phyloP scores from a whole-genome alignment of 2,888 invertebrate species.

The Nomada hirtipes region DNA sequence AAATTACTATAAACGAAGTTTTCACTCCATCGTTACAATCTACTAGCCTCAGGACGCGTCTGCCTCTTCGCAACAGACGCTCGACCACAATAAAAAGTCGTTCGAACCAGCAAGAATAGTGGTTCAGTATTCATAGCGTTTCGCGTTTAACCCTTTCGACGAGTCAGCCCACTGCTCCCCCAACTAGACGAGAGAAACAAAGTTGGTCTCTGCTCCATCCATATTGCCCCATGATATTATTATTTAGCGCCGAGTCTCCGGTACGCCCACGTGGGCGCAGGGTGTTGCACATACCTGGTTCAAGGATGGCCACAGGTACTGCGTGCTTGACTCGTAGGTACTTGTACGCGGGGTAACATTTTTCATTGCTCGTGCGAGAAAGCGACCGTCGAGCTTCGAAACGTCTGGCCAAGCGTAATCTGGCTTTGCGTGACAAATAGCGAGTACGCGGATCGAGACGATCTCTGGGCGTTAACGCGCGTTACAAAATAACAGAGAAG shows the following conservation, averaged over 20 bases:
- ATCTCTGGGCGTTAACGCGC: neutral
- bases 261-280: constrained; percentile 25
- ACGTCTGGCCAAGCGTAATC: neutral
- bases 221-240: neutral
- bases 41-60: neutral
- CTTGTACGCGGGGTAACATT: neutral
- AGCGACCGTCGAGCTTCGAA: constrained; percentile 10
- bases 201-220: neutral
- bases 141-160: neutral
- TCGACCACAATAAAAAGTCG: constrained; percentile 10
- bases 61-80: neutral
- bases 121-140: neutral
- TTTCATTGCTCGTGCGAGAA: constrained; percentile 20
- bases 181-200: neutral
- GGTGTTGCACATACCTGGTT: constrained; percentile 21
- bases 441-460: neutral
- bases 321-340: constrained; percentile 5
- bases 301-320: constrained; percentile 11
- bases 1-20: neutral
- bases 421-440: constrained; percentile 17
- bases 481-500: too few relatives aligned
- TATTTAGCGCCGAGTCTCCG: constrained; percentile 10
- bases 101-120: neutral
- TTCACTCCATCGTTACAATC: constrained; percentile 10
- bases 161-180: neutral